Percentiles rank a stretch among this genome's conserved stretches.
These are phyloP conservation scores for Dipodomys ordii DNA, from an alignment of 2,113 vertebrate genomes.

Conservation along the genomic window DNA sequence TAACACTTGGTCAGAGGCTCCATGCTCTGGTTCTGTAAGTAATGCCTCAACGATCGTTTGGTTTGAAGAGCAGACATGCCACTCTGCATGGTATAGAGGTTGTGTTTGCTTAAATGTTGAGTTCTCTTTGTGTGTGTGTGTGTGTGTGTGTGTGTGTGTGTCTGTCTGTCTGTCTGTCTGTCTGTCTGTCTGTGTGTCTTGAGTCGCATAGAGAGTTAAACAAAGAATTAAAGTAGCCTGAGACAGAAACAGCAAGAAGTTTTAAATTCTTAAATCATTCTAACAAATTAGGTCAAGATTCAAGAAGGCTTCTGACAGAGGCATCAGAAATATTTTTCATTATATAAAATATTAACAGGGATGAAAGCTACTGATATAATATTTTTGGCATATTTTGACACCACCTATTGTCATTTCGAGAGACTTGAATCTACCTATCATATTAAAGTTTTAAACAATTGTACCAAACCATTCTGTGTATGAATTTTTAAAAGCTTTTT, in stretches of 20 bases:
- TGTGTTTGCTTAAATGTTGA: slow-evolving; percentile 75
- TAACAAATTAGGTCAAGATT: slow-evolving; percentile 81
- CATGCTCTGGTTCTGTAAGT: not conserved
- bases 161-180: too few relatives aligned
- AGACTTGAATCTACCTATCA: slow-evolving; percentile 72
- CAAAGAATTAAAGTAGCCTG: slow-evolving; percentile 81
- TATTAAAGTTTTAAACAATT: slow-evolving; percentile 72
- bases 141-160: too few relatives aligned
- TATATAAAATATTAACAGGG: slow-evolving; percentile 77
- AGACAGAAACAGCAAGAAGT: slow-evolving; percentile 73
- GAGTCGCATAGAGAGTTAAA: slow-evolving; percentile 75
- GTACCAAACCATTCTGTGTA: slow-evolving; percentile 55
- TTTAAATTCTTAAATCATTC: slow-evolving; percentile 82
- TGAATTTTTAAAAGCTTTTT: slow-evolving; percentile 54
- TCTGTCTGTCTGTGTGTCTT: not conserved
- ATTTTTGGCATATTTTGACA: slow-evolving; percentile 84
- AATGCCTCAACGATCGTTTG: slow-evolving; percentile 38
- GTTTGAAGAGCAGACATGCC: slow-evolving; percentile 63
- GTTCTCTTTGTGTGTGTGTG: too few relatives aligned
- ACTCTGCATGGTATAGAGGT: not conserved
- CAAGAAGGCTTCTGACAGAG: slow-evolving; percentile 72
- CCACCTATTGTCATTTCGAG: slow-evolving; percentile 69
- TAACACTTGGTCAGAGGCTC: slow-evolving; percentile 47
- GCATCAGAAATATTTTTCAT: slow-evolving; percentile 77
- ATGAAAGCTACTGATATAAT: slow-evolving; percentile 73